Evolutionary conservation across 37 sponge, comb jelly and placozoan genomes (phyloP).

Genomic region (Bolinopsis microptera): DNA sequence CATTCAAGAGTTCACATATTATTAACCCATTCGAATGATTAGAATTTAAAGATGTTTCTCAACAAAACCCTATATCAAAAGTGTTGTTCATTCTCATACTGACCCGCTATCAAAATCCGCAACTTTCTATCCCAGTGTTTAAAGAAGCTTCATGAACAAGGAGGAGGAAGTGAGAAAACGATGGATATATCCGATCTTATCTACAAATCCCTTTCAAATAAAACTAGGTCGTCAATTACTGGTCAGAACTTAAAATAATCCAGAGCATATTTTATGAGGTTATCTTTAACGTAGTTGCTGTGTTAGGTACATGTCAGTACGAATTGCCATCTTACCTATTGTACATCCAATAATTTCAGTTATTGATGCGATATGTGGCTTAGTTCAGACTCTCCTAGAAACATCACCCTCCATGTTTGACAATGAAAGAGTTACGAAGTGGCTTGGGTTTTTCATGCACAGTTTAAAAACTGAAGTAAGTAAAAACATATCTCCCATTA

Average conservation of each 20-base stretch:
- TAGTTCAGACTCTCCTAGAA: neutral
- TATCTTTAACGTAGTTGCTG: no score
- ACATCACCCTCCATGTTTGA: neutral
- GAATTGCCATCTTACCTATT: no score
- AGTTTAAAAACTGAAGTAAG: neutral
- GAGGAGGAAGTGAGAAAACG: neutral
- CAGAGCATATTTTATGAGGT: no score
- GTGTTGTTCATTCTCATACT: no score
- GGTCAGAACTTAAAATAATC: no score
- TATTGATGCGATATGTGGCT: slow-evolving; percentile 18
- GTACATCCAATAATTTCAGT: slow-evolving; percentile 44
- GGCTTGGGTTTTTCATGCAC: slow-evolving; percentile 16
- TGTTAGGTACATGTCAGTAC: no score
- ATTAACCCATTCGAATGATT: no score
- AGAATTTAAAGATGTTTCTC: no score
- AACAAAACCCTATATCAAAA: no score
- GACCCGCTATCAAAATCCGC: no score
- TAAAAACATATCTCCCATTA: no score
- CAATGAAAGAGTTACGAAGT: neutral
- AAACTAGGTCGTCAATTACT: neutral
- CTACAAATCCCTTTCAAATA: slow-evolving; percentile 3
- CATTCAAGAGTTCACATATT: no score
- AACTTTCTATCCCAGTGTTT: slow-evolving; percentile 4
- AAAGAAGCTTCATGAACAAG: neutral
- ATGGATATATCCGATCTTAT: neutral